Conservation (phyloP, 2,113 vertebrate genomes). For the Oostethus manadensis region DNA sequence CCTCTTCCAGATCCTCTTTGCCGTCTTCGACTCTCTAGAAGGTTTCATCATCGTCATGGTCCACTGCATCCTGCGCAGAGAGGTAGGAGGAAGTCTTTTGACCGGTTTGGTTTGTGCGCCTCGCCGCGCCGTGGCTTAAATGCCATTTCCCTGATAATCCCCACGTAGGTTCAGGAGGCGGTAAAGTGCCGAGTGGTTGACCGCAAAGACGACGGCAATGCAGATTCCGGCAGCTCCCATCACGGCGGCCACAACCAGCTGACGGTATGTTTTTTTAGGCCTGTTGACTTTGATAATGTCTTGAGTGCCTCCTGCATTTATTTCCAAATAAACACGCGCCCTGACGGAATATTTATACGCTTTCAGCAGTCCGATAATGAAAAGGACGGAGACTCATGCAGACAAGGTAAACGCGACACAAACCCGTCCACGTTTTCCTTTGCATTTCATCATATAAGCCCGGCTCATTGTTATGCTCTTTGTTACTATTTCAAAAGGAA, state of each 20-base stretch:
- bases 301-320: conserved; percentile 52
- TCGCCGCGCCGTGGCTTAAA: conserved; percentile 3
- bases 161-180: conserved; percentile 88
- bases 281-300: conserved; percentile 54
- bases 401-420: conserved; percentile 82
- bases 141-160: conserved; percentile 8
- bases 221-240: conserved; percentile 91
- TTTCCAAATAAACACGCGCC: conserved; percentile 45
- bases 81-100: conserved; percentile 71
- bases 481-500: conserved; percentile 61
- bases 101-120: conserved; percentile 6
- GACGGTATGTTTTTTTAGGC: conserved; percentile 76
- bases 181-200: conserved; percentile 96
- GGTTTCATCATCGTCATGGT: conserved; percentile 99
- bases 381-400: conserved; percentile 94
- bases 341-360: conserved; percentile 50
- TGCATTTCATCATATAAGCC: conserved; percentile 19
- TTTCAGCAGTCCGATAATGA: conserved; percentile 89
- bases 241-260: conserved; percentile 94
- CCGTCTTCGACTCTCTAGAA: conserved; percentile 94
- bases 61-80: conserved; percentile 91
- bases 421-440: conserved; percentile 38
- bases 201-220: conserved; percentile 93
- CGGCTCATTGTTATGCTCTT: neutral
- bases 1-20: conserved; percentile 98